Evolutionary conservation across 2,888 invertebrate species (phyloP), one percentile per base, ranked within the genome.

Genomic region (Octodonta nipae): DNA sequence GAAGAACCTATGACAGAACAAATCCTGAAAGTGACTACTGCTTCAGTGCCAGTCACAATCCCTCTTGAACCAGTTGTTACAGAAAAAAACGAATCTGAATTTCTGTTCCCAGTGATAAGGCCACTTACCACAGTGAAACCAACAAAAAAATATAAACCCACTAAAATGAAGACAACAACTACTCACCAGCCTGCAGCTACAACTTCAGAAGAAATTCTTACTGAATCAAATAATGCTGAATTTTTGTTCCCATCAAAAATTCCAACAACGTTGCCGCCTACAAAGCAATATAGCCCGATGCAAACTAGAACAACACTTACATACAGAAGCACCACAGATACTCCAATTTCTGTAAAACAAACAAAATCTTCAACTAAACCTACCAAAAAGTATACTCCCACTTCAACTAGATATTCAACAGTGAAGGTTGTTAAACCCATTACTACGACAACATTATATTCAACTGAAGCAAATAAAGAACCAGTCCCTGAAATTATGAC

Each of bases 81-180:
- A 12, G 26, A 35, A 37, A 27, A 13, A 28, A 11, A 35, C 26
- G n/a, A 15, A 22, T n/a, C 22, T 10, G 22, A 4, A n/a, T 22
- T 22, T 4, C 22, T 22, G n/a, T 22, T 22, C 22, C 22, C 22
- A 3, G 22, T 10, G 4, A 3, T 22, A 22, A n/a, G 28, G n/a
- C 37, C 35, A 4, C 17, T 32, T n/a, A 42, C 33, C 25, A 44
- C 33, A 33, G 39, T 36, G n/a, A 13, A 11, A 12, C 13, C 10
- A 31, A 22, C 11, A 15, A 22, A 26, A 6, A 13, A 36, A 11
- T 22, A 22, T 11, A 22, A 22, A 22, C 22, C 22, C n/a, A 3
- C 22, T 10, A 22, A 22, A 22, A 10, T 11, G 15, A 4, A 28
- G 10, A 28, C 10, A 4, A 28, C 8, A 7, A 5, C 28, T 5